phyloP scores from a whole-genome alignment of 2,113 vertebrate genomes.

The Gymnobelideus leadbeateri region DNA sequence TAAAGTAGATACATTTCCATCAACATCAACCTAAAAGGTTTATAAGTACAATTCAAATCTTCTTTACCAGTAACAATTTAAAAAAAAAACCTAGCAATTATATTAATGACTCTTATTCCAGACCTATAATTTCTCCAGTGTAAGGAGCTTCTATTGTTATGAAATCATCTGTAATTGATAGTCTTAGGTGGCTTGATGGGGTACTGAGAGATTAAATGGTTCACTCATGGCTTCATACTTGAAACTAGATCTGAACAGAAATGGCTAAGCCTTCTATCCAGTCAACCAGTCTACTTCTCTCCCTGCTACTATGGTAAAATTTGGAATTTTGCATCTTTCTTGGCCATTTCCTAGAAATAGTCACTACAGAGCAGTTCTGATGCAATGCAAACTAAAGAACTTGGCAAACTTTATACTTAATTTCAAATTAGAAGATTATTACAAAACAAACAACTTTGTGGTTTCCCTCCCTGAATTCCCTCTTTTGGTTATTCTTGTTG shows the following conservation, averaged over 20 bases:
- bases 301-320: too few species aligned
- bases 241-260: not conserved
- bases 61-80: not conserved
- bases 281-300: not conserved
- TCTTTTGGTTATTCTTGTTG: not conserved
- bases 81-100: not conserved
- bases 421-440: conserved; percentile 24
- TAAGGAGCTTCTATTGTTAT: not conserved
- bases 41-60: not conserved
- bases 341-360: not conserved
- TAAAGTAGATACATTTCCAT: not conserved
- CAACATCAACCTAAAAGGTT: not conserved
- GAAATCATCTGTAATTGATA: not conserved
- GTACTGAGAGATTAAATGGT: not conserved
- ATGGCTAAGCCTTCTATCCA: not conserved
- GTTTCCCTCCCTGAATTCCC: not conserved
- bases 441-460: not conserved
- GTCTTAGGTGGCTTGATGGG: not conserved
- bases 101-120: not conserved
- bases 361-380: not conserved
- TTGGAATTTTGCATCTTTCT: too few species aligned
- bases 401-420: conserved; percentile 4
- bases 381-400: not conserved
- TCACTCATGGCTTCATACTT: not conserved
- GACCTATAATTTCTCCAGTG: not conserved